Base-by-base conservation (phyloP, 2,113 vertebrate genomes). In the Pseudopodoces humilis region DNA sequence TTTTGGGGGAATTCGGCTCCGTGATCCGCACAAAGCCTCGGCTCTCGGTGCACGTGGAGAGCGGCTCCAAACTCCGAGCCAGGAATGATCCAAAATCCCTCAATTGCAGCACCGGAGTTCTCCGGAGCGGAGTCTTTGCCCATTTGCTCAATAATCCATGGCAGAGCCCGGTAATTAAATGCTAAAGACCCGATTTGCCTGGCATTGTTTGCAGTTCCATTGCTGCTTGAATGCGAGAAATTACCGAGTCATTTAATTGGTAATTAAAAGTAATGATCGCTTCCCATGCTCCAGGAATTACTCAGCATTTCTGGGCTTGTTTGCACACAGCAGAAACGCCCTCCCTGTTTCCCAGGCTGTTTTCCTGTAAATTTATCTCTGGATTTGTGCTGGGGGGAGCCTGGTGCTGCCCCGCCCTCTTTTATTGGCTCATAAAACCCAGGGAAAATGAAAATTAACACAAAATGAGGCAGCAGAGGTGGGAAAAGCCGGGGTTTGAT, bases 81-180 rank as follows among this genome's bases (percentile, higher is more conserved):
- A 46, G 44, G 52, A 44, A 44, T 5, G 20, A 67, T 74, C 64
- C 30, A 31, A 69, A 92, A 70, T 47, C 91, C 22, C 41, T 46
- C 77, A 93, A 91, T 74, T 67, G 49, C 44, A 41, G 55, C 91
- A 12, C 11, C 16, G 52, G 68, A 8, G 84, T 47, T 58, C 78
- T 50, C 31, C 4, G 63, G 64, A 70, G 68, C 25, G 6, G 44
- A 3, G 2, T 52, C 82, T 88, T 93, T 94, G 72, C 91, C 88
- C 91, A n/a, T 64, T 94, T 63, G 39, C 62, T 94, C 69, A 82
- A 87, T 92, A 94, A 96, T 96, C 95, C 81, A 89, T 64, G 75
- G 77, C 41, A n/a, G 21, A 92, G 60, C 83, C 47, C 56, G 81
- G 69, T 95, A 95, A 96, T 97, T 95, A 95, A 95, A 91, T 62